Conservation (phyloP, 2,888 invertebrate genomes). For the Cephalotes varians region DNA sequence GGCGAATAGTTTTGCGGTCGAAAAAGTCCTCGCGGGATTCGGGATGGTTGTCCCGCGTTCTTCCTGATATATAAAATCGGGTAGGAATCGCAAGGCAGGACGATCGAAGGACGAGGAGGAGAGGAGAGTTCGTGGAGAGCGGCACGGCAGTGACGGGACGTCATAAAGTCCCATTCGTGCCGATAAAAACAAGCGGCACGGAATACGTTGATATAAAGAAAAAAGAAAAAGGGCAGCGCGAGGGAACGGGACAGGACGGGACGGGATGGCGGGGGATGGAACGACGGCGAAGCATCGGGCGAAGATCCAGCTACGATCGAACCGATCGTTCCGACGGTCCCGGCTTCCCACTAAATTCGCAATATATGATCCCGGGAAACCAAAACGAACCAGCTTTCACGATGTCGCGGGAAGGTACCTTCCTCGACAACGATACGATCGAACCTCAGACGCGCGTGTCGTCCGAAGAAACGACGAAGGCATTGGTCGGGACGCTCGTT, state of each 20-base stretch:
- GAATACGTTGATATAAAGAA: slow-evolving; percentile 62
- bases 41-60: slow-evolving; percentile 33
- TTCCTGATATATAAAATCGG: slow-evolving; percentile 40
- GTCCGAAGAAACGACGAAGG: slow-evolving; percentile 44
- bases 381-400: slow-evolving; percentile 77
- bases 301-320: slow-evolving; percentile 75
- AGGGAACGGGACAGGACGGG: slow-evolving; percentile 6
- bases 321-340: slow-evolving; percentile 78
- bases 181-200: slow-evolving; percentile 76
- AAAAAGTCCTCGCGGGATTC: slow-evolving; percentile 36
- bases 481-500: slow-evolving; percentile 59
- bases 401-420: slow-evolving; percentile 68
- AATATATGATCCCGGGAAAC: slow-evolving; percentile 79
- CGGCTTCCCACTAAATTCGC: slow-evolving; percentile 78
- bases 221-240: slow-evolving; percentile 39
- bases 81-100: background rate
- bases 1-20: slow-evolving; percentile 40
- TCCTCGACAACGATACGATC: slow-evolving; percentile 73
- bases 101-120: background rate
- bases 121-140: slow-evolving; percentile 53
- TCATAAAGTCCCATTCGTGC: slow-evolving; percentile 81
- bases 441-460: slow-evolving; percentile 58
- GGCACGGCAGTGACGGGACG: slow-evolving; percentile 75
- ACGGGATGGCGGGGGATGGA: slow-evolving; percentile 35
- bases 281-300: slow-evolving; percentile 66